phyloP scores from a whole-genome alignment of 2,888 invertebrate species.

The Limenitis arthemis region DNA sequence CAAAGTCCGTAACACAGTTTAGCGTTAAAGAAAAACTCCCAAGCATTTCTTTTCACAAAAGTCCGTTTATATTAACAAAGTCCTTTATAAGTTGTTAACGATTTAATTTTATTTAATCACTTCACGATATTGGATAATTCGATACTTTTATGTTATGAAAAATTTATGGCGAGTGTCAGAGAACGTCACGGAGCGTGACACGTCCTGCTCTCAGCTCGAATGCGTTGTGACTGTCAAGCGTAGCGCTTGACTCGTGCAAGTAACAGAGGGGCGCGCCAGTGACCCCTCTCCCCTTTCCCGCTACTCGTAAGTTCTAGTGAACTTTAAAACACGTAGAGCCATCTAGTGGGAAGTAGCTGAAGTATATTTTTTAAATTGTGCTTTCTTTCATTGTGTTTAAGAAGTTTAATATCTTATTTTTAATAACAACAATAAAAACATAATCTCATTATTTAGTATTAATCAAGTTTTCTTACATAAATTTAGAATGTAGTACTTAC shows the following conservation, averaged over 20 bases:
- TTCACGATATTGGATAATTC: constrained; percentile 39
- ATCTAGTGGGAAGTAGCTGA: constrained; percentile 46
- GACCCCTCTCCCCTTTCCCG: constrained; percentile 42
- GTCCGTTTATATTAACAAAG: constrained; percentile 38
- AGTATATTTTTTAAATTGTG: background rate
- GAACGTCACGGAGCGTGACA: constrained; percentile 44
- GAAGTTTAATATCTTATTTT: background rate
- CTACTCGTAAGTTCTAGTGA: constrained; percentile 42
- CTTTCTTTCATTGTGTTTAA: background rate
- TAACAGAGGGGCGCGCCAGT: constrained; percentile 61
- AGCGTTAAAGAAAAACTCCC: constrained; percentile 59
- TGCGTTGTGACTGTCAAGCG: constrained; percentile 61
- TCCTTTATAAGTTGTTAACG: constrained; percentile 33
- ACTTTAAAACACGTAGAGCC: constrained; percentile 34
- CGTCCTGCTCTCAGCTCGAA: constrained; percentile 53
- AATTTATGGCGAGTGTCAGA: constrained; percentile 59
- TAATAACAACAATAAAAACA: background rate
- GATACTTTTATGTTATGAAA: constrained; percentile 56
- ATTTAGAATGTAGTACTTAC: too few species aligned
- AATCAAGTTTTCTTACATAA: too few species aligned
- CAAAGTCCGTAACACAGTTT: constrained; percentile 64
- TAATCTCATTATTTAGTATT: background rate
- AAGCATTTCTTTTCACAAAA: constrained; percentile 65
- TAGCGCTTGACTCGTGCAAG: constrained; percentile 55
- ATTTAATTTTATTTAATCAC: constrained; percentile 35